Evolutionary conservation across 1,140 invertebrate genomes (phyloP), one percentile per base, ranked within the genome.

Genomic region (Trissolcus basalis): DNA sequence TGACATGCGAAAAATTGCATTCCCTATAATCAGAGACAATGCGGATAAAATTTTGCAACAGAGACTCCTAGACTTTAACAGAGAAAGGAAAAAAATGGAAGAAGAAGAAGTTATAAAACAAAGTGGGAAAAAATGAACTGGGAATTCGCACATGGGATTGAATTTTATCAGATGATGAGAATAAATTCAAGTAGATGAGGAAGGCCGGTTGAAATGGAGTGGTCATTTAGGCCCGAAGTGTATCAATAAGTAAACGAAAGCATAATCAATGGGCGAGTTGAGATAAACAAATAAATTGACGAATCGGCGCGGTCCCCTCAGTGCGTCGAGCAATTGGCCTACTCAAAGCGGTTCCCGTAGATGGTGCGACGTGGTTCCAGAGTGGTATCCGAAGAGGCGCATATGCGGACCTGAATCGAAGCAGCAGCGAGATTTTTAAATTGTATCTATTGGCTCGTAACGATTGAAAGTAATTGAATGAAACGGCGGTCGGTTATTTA

Each of bases 401-500:
- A 50, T 61, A 65, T 65, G 54, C 56, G 47, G 58, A 53, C 64
- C 16, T 11, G 69, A 39, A 72, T 79, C 61, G 77, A 39, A 59
- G 71, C 35, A 50, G 75, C 54, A 76, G 71, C 59, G 74, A 80
- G 81, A 82, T 88, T 87, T 87, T 84, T 89, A 89, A 88, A 89
- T 88, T 89, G 85, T 89, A 89, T 88, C 85, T 89, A 88, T 89
- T 89, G 87, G 87, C 84, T 83, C 83, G 84, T 83, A 87, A 84
- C 87, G 86, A 89, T 89, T 89, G 87, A 87, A 89, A 87, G 87
- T 89, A 88, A 89, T 88, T 89, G 87, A 88, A 89, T 87, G 86
- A 89, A 87, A 84, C 84, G 80, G 85, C 84, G 79, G 77, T 69
- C 80, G 84, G 85, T 87, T 89, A 87, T 88, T 88, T 89, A 88